Evolutionary conservation across 2,113 vertebrate genomes (phyloP).

Genomic region (Eidolon helvum): DNA sequence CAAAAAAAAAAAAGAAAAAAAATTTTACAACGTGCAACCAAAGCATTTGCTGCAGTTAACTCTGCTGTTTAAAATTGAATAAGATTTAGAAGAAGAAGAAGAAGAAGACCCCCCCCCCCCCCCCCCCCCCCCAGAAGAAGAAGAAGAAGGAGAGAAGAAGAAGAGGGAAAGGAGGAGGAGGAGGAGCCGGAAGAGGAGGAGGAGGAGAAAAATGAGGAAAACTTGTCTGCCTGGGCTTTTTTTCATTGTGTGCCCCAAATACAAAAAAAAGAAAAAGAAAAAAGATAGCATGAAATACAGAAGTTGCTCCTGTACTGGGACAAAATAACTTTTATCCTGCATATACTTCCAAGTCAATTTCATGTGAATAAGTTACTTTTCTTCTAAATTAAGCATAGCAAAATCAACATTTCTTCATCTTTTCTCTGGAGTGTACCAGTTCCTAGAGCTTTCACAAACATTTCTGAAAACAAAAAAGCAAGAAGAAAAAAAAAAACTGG

Average conservation of each 20-base stretch:
- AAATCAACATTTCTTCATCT: not conserved
- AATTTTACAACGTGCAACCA: not conserved
- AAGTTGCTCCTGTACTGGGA: not conserved
- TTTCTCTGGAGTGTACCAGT: not conserved
- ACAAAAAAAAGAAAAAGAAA: too few species aligned
- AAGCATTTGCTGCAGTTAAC: not conserved
- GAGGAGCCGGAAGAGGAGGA: too few species aligned
- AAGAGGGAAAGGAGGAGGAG: too few species aligned
- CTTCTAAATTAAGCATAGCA: not conserved
- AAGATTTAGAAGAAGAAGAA: not conserved
- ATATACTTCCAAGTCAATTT: not conserved
- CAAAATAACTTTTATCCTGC: not conserved
- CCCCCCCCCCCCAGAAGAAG: too few species aligned
- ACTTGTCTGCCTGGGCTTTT: not conserved
- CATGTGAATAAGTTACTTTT: not conserved
- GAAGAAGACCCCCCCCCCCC: too few species aligned
- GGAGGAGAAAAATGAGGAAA: too few species aligned
- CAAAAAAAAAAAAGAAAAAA: not conserved
- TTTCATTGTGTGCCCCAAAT: not conserved
- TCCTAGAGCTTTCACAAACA: not conserved
- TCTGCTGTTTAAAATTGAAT: not conserved
- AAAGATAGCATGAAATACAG: rapidly evolving
- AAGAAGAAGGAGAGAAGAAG: too few species aligned
- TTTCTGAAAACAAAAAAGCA: not conserved
- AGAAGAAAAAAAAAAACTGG: not conserved